Evolutionary conservation across 2,113 vertebrate genomes (phyloP).

Genomic region (Chitala chitala): DNA sequence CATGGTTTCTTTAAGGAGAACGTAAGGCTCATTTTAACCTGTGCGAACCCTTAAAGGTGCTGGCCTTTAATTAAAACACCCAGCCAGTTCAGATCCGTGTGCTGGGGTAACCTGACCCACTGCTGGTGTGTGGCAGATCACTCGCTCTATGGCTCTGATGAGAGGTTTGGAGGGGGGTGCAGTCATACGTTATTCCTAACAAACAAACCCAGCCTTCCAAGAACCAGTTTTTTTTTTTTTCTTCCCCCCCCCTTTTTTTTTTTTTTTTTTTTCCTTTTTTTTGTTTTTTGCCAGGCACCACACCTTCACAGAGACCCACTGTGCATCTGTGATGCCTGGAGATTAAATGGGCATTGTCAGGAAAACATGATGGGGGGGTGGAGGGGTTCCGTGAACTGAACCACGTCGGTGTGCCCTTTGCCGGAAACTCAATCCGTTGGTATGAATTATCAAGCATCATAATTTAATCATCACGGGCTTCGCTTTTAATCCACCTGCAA

Average conservation of each 20-base stretch:
- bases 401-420: conserved; percentile 49
- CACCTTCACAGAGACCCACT: too few species aligned
- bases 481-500: conserved; percentile 72
- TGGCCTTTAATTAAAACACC: conserved; percentile 83
- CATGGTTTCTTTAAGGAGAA: too few species aligned
- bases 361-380: too few species aligned
- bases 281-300: too few species aligned
- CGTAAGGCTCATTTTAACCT: not conserved
- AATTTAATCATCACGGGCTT: conserved; percentile 89
- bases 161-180: too few species aligned
- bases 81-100: conserved; percentile 63
- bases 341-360: conserved; percentile 75
- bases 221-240: not conserved
- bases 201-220: not conserved
- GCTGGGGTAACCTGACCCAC: conserved; percentile 72
- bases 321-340: conserved; percentile 61
- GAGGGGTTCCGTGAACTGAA: conserved; percentile 69
- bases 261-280: too few species aligned
- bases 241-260: conserved; percentile 42
- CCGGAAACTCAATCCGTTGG: conserved; percentile 74
- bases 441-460: conserved; percentile 82
- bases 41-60: conserved; percentile 44
- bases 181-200: too few species aligned
- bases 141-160: conserved; percentile 24
- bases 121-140: conserved; percentile 62